Evolutionary conservation across 2,113 vertebrate species (phyloP), one percentile per base, ranked within the genome.

Genomic region (Sylvilagus bachmani): DNA sequence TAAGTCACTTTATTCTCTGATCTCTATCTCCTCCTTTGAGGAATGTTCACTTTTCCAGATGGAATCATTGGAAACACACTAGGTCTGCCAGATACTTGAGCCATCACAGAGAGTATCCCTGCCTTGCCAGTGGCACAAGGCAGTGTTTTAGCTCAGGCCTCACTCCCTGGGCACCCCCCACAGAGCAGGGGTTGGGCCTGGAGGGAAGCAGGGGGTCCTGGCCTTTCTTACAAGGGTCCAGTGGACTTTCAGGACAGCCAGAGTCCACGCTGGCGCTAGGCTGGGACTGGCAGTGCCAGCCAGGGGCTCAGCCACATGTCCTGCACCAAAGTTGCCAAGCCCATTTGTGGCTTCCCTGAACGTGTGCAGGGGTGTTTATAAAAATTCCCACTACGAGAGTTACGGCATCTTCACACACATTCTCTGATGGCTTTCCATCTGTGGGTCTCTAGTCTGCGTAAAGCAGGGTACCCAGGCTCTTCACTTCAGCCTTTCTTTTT

Each of bases 21-120:
- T 93, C 74, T 83, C 69, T 93, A 38, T 89, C 95, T 75, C 79
- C 96, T 95, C 95, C 95, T 95, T 75, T 95, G 87, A 95, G 92
- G 82, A 93, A n/a, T 75, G 79, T 86, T 83, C 81, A 29, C 91
- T 92, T 94, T 92, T 89, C 86, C 94, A 80, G 89, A 96, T 93
- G 95, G 89, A 91, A 70, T 94, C 95, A 83, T 24, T 83, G 91
- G 91, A 74, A 92, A 83, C 93, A 75, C 55, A 93, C 53, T 53
- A 44, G 58, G n/a, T 61, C 31, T 90, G 82, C 91, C 58, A 78
- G 73, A 25, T 44, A n/a, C 13, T 31, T 29, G 51, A 74, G 74
- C 89, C 33, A 24, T 66, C 62, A 10, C 44, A 87, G 53, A 10
- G 33, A 6, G 14, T 24, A 5, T 92, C 62, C 49, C 64, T 75